Evolutionary conservation across 2,113 vertebrate species (phyloP).

Genomic region (Arizona elegans): DNA sequence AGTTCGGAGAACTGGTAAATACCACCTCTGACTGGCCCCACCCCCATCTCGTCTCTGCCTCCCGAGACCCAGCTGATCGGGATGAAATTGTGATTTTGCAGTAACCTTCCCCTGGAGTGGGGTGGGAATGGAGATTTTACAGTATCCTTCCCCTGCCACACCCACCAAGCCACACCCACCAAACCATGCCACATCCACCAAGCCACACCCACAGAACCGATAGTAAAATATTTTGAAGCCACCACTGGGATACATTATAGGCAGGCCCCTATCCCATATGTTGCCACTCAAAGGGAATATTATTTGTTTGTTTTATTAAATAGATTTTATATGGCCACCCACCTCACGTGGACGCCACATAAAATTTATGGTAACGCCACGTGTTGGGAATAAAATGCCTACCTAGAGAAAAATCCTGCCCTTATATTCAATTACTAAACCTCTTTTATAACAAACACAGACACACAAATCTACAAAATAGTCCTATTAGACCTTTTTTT

Average conservation of each 20-base stretch:
- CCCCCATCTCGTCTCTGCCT: too few relatives aligned
- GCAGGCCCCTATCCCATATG: background rate
- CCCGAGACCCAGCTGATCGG: too few relatives aligned
- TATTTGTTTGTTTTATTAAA: background rate
- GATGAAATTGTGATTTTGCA: too few relatives aligned
- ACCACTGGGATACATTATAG: background rate
- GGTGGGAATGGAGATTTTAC: too few relatives aligned
- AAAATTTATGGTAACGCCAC: background rate
- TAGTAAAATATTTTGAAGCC: too few relatives aligned
- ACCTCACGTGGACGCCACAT: background rate
- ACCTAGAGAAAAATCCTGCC: background rate
- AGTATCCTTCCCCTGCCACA: too few relatives aligned
- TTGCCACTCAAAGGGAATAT: background rate
- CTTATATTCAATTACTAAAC: constrained; percentile 9
- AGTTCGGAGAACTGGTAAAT: too few relatives aligned
- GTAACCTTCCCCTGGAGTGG: too few relatives aligned
- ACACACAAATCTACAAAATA: background rate
- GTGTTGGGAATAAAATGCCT: background rate
- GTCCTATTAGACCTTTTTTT: background rate
- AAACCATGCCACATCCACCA: too few relatives aligned
- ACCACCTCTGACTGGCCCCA: too few relatives aligned
- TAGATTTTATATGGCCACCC: background rate
- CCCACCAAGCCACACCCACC: too few relatives aligned
- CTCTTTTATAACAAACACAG: background rate
- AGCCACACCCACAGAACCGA: too few relatives aligned